Evolutionary conservation across 2,797 vertebrate species (phyloP).

Genomic region (Sphenopsis melanotis): DNA sequence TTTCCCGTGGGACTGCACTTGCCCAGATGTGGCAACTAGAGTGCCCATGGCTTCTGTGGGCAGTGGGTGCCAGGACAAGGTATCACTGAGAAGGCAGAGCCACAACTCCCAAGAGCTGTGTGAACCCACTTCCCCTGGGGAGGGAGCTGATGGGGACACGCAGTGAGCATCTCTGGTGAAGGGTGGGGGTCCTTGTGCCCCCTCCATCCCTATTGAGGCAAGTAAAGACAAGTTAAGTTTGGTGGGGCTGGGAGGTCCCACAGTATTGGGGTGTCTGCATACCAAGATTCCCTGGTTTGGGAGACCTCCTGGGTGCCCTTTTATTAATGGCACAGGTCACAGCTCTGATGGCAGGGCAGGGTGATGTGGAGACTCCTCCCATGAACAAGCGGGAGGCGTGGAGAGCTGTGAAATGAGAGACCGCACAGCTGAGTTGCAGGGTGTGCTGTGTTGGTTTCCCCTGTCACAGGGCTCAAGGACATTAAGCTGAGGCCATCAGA

Average conservation of each 20-base stretch:
- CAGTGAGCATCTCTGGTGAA: fast-evolving
- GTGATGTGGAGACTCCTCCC: not conserved
- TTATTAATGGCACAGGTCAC: not conserved
- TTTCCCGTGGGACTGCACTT: not conserved
- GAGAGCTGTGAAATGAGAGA: not conserved
- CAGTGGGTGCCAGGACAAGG: not conserved
- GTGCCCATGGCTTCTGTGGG: fast-evolving
- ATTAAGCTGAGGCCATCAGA: not conserved
- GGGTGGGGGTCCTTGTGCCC: not conserved
- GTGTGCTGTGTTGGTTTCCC: not conserved
- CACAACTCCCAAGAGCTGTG: fast-evolving
- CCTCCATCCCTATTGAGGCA: not conserved
- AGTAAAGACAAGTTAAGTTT: not conserved
- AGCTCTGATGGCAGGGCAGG: not conserved
- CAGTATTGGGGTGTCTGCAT: fast-evolving
- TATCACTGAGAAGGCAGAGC: not conserved
- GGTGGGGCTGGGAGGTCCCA: not conserved
- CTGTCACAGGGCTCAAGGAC: not conserved
- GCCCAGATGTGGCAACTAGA: fast-evolving
- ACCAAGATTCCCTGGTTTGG: not conserved
- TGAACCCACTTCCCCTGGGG: not conserved
- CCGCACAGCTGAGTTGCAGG: not conserved
- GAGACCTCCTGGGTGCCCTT: not conserved
- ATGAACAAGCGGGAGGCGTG: not conserved
- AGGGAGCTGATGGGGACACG: not conserved